Percentiles rank a stretch among this genome's conserved stretches.
phyloP scores from a whole-genome alignment of 2,113 vertebrate genomes.

The Leucopsar rothschildi region DNA sequence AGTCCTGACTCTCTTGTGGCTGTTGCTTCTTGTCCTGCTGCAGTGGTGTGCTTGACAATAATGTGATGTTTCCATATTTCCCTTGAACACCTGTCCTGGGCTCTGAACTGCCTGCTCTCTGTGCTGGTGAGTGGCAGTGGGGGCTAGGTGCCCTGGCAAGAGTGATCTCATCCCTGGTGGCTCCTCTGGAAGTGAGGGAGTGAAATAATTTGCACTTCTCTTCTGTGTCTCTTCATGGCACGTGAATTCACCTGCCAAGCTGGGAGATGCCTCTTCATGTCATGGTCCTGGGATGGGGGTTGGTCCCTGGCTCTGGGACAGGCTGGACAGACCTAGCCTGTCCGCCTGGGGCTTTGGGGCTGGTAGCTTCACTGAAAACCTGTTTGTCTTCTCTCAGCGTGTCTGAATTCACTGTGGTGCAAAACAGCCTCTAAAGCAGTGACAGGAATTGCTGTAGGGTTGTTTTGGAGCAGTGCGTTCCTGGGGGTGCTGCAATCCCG shows the following conservation, averaged over 20 bases:
- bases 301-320: neutral
- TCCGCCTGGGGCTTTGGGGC: neutral
- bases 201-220: neutral
- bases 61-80: neutral
- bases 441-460: neutral
- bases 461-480: neutral
- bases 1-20: neutral
- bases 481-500: neutral
- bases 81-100: neutral
- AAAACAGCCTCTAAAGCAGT: neutral
- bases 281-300: rapidly evolving
- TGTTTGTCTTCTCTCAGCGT: neutral
- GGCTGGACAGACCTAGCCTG: neutral
- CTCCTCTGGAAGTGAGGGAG: neutral
- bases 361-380: neutral
- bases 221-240: neutral
- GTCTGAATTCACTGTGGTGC: neutral
- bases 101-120: neutral
- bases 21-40: neutral
- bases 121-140: neutral
- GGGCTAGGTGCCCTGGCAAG: neutral
- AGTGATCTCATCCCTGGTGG: neutral
- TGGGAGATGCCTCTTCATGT: neutral
- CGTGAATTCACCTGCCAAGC: neutral
- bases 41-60: neutral